These are phyloP conservation scores for Odocoileus virginianus DNA, from an alignment of 2,113 vertebrate genomes.

Conservation along the genomic window DNA sequence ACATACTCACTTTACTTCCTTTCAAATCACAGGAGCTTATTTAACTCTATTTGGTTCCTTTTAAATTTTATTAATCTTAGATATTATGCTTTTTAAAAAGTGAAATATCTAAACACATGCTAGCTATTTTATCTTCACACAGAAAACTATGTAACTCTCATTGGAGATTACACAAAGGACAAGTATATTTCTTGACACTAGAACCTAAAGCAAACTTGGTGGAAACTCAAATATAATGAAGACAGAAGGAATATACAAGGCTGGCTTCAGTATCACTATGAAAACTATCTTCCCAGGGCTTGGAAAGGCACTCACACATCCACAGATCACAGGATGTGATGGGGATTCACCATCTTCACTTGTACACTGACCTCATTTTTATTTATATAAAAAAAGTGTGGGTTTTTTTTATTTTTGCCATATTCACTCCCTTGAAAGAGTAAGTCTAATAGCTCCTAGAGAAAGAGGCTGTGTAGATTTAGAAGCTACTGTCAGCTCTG, in stretches of 20 bases:
- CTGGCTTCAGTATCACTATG: neutral
- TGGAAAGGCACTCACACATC: neutral
- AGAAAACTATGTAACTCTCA: neutral
- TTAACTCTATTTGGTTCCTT: neutral
- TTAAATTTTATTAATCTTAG: neutral
- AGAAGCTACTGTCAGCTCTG: neutral
- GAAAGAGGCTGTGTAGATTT: neutral
- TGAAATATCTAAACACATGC: neutral
- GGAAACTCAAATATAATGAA: neutral
- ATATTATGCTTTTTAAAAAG: neutral
- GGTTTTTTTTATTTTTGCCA: neutral
- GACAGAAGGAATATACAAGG: neutral
- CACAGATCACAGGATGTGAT: neutral
- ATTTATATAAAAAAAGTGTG: neutral
- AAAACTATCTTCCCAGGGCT: neutral
- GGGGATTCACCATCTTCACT: neutral
- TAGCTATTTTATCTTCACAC: neutral
- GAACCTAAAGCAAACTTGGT: neutral
- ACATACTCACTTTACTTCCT: neutral
- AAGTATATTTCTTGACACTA: neutral
- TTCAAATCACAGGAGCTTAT: neutral
- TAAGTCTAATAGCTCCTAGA: neutral
- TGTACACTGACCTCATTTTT: neutral
- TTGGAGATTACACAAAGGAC: neutral
- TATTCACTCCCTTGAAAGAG: neutral